Base-by-base conservation (phyloP, 2,113 vertebrate species). In the Cyphomyrus plagiostoma region DNA sequence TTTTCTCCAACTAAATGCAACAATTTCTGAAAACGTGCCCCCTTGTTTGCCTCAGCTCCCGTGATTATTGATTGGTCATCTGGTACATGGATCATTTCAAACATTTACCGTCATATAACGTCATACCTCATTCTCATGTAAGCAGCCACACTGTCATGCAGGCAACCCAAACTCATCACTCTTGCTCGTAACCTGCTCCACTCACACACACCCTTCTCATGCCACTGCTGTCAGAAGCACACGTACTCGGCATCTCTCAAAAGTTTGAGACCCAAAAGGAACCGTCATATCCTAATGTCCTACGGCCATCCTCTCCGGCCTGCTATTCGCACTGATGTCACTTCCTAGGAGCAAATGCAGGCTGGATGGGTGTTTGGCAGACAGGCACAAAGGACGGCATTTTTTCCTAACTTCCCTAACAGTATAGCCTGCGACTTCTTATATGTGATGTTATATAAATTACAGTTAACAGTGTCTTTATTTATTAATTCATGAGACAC, bases 161-260 rank as follows among this genome's bases (percentile, higher is more conserved):
- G 15, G 86, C 49, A 1, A n/a, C 80, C 35, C 17, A 45, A 10
- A 87, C 50, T 39, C 30, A 23, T 50, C 62, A 66, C 2, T 6
- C 30, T 15, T 3, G 26, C 23, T 17, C 5, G 5, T 77, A 19
- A 35, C 70, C 30, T 19, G 35, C 13, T 7, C 11, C 92, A 91
- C 92, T 89, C 88, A 82, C 84, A 90, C 83, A 91, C 92, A 93
- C 92, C 1, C 70, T 77, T 17, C 35, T 35, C 30, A 13, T 45
- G 42, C 70, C 30, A 2, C 13, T 30, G 70, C 4, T 77, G 70
- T 39, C 70, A 19, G 70, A 19, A 77, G 70, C 30, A 39, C 0
- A 3, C 70, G 30, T 6, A 17, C 35, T 11, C n/a, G 19, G 35
- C 15, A 80, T 42, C 30, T 80, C 17, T 19, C 30, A 42, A 0